Percentiles rank a stretch among this genome's conserved stretches.
phyloP scores from a whole-genome alignment of 2,113 vertebrate species.

The Mustela lutreola region DNA sequence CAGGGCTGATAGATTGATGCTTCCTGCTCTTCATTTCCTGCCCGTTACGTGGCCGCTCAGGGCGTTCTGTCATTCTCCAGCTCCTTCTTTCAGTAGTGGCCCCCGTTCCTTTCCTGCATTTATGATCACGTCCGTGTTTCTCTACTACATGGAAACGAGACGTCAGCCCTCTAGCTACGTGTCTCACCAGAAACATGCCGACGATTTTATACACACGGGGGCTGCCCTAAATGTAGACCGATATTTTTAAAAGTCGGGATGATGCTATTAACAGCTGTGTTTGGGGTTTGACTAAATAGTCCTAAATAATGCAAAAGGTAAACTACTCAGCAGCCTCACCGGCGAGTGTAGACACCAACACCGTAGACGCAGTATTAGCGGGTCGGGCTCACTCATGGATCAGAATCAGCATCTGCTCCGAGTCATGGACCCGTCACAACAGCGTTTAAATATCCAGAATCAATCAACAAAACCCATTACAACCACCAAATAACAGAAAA shows the following conservation, averaged over 20 bases:
- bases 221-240: background rate
- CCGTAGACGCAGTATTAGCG: background rate
- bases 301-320: background rate
- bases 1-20: background rate
- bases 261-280: background rate
- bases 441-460: background rate
- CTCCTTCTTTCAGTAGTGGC: background rate
- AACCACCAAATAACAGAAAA: background rate
- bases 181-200: background rate
- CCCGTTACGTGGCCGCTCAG: background rate
- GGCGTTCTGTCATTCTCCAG: rapidly evolving
- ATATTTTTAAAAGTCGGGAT: background rate
- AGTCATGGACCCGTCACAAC: background rate
- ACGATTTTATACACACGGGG: background rate
- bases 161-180: background rate
- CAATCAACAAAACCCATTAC: background rate
- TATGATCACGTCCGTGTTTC: rapidly evolving
- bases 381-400: background rate
- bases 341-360: background rate
- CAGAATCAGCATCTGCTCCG: background rate
- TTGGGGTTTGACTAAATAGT: background rate
- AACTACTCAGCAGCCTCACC: background rate
- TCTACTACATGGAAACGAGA: background rate
- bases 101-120: background rate
- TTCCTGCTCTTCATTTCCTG: background rate